Evolutionary conservation across 2,113 vertebrate genomes (phyloP).

Genomic region (Apteryx mantelli): DNA sequence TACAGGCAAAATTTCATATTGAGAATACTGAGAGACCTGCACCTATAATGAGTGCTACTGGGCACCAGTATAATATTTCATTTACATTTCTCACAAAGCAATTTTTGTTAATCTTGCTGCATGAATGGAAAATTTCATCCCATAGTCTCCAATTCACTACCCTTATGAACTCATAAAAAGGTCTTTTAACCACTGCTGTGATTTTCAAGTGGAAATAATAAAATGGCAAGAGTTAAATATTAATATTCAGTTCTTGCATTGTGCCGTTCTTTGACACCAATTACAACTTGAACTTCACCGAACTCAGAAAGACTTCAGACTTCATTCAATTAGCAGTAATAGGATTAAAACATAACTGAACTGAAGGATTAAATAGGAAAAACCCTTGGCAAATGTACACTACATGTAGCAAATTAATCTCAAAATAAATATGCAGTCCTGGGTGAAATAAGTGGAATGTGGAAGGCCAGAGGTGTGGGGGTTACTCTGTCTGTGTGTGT

Average conservation of each 20-base stretch:
- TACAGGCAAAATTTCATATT: conserved; percentile 27
- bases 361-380: conserved; percentile 84
- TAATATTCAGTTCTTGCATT: conserved; percentile 75
- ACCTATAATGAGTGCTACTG: conserved; percentile 17
- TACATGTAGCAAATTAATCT: conserved; percentile 84
- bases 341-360: conserved; percentile 92
- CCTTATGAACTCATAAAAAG: conserved; percentile 54
- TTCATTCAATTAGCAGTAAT: conserved; percentile 94
- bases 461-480: conserved; percentile 28
- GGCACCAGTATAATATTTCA: conserved; percentile 37
- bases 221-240: conserved; percentile 73
- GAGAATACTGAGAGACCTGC: conserved; percentile 14
- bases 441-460: conserved; percentile 64
- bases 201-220: conserved; percentile 76
- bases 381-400: conserved; percentile 88
- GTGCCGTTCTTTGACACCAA: conserved; percentile 85
- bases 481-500: too few relatives aligned
- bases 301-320: conserved; percentile 89
- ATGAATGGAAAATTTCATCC: conserved; percentile 51
- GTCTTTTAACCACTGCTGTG: conserved; percentile 61
- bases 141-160: conserved; percentile 46
- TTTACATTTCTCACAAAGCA: conserved; percentile 43
- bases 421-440: conserved; percentile 83
- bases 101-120: conserved; percentile 45
- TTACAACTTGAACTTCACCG: conserved; percentile 91